Percentiles rank a stretch among this genome's conserved stretches.
Conservation (phyloP, 2,113 vertebrate species). For the Hemiprocne comata region DNA sequence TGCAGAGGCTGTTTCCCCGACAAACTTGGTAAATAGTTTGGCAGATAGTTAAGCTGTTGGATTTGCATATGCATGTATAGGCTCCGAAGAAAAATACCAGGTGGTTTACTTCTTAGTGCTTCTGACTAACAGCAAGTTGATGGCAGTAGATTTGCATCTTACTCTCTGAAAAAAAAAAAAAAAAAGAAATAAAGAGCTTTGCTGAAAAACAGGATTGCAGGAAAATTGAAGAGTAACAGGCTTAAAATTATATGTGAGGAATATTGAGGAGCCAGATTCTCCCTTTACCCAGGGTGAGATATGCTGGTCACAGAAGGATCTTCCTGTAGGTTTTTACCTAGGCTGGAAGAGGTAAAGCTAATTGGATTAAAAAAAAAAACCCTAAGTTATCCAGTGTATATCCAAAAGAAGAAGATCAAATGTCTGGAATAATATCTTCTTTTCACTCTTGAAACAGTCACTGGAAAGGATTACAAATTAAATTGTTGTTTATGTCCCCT, state of each 20-base stretch:
- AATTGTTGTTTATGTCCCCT: neutral
- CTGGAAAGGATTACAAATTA: neutral
- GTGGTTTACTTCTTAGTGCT: slow-evolving; percentile 40
- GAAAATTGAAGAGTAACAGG: neutral
- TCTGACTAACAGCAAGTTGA: slow-evolving; percentile 25
- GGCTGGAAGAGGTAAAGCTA: neutral
- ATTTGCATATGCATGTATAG: slow-evolving; percentile 64
- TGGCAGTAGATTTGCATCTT: slow-evolving; percentile 47
- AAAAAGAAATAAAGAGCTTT: neutral
- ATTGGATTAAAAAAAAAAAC: neutral
- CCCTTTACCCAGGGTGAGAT: neutral
- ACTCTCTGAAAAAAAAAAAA: neutral
- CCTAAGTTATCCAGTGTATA: neutral
- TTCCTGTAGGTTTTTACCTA: neutral
- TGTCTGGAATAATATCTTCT: neutral
- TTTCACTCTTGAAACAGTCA: neutral
- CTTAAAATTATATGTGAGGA: neutral
- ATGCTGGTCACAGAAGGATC: neutral
- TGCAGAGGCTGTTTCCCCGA: slow-evolving; percentile 60
- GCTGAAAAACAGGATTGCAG: neutral
- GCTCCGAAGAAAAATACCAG: slow-evolving; percentile 52
- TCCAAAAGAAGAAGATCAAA: slow-evolving; percentile 43
- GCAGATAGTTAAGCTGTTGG: slow-evolving; percentile 51
- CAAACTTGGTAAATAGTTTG: slow-evolving; percentile 66
- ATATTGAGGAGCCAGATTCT: neutral